Percentiles rank a stretch among this genome's conserved stretches.
Evolutionary conservation across 2,797 vertebrate species (phyloP).

Genomic region (Parauchenoglanis ngamensis): DNA sequence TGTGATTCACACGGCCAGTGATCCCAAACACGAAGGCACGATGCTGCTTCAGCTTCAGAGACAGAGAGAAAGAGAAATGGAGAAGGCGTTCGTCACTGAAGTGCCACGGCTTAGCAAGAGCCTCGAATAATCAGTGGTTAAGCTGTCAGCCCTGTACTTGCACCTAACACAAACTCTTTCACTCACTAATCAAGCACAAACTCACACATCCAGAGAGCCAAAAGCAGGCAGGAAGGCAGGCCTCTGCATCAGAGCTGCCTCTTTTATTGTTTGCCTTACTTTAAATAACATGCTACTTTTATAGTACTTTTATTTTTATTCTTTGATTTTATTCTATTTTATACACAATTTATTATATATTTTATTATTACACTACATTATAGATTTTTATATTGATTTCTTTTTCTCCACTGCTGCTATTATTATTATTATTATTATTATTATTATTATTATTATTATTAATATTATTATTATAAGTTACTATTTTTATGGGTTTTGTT

Average conservation of each 20-base stretch:
- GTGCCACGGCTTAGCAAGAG: slow-evolving; percentile 78
- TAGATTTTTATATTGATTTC: background rate
- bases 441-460: background rate
- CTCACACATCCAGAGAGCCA: slow-evolving; percentile 67
- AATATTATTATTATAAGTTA: background rate
- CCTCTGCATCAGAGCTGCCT: slow-evolving; percentile 38
- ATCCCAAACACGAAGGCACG: slow-evolving; percentile 70
- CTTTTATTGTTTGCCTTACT: background rate
- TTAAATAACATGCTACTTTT: background rate
- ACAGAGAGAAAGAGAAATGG: slow-evolving; percentile 50
- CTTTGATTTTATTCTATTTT: background rate
- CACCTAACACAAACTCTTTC: slow-evolving; percentile 75
- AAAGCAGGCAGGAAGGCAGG: slow-evolving; percentile 64
- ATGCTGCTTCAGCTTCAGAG: slow-evolving; percentile 62
- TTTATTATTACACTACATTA: background rate
- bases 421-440: background rate
- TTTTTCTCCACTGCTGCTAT: background rate
- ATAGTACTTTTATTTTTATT: background rate
- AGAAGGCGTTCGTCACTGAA: slow-evolving; percentile 74
- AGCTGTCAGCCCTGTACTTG: slow-evolving; percentile 73
- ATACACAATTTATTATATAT: background rate
- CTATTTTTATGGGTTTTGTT: background rate
- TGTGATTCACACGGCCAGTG: slow-evolving; percentile 73
- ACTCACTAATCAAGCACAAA: slow-evolving; percentile 72
- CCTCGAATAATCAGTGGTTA: slow-evolving; percentile 82